A percentile compares a stretch with the other conserved stretches of the same genome.
Evolutionary conservation across 2,113 vertebrate species (phyloP).

Genomic region (Candoia aspera): DNA sequence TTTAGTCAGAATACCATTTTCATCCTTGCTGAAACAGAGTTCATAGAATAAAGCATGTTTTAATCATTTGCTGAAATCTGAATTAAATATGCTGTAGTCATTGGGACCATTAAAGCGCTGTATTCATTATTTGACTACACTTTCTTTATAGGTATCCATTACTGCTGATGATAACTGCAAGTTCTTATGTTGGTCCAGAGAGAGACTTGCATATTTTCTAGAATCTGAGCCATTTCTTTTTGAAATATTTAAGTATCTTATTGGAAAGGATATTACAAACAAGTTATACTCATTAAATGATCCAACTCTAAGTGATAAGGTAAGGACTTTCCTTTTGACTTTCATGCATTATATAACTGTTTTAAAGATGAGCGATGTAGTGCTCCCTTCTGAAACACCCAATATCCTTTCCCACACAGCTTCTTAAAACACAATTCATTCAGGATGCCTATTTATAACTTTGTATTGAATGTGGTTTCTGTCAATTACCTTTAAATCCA

Average conservation of each 20-base stretch:
- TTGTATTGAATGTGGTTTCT: neutral
- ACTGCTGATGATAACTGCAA: slow-evolving; percentile 93
- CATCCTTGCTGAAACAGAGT: neutral
- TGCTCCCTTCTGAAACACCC: neutral
- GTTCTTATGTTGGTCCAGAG: slow-evolving; percentile 94
- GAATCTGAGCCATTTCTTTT: slow-evolving; percentile 93
- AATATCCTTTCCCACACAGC: neutral
- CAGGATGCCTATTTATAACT: neutral
- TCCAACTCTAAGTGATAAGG: slow-evolving; percentile 95
- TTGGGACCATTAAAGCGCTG: neutral
- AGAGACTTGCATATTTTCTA: slow-evolving; percentile 94
- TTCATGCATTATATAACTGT: neutral
- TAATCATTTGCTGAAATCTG: slow-evolving; percentile 14
- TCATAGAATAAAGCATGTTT: neutral
- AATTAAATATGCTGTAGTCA: neutral
- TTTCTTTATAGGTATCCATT: slow-evolving; percentile 87
- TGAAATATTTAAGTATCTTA: slow-evolving; percentile 95
- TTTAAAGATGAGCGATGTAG: neutral
- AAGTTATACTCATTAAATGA: slow-evolving; percentile 98
- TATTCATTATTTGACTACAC: slow-evolving; percentile 31
- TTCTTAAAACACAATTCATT: neutral
- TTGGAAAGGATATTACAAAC: slow-evolving; percentile 98
- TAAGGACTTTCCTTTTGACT: slow-evolving; percentile 58
- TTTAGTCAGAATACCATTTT: neutral
- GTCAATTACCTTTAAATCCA: neutral